Evolutionary conservation across 2,797 vertebrate genomes (phyloP), one percentile per base, ranked within the genome.

Genomic region (Holocentrus rufus): DNA sequence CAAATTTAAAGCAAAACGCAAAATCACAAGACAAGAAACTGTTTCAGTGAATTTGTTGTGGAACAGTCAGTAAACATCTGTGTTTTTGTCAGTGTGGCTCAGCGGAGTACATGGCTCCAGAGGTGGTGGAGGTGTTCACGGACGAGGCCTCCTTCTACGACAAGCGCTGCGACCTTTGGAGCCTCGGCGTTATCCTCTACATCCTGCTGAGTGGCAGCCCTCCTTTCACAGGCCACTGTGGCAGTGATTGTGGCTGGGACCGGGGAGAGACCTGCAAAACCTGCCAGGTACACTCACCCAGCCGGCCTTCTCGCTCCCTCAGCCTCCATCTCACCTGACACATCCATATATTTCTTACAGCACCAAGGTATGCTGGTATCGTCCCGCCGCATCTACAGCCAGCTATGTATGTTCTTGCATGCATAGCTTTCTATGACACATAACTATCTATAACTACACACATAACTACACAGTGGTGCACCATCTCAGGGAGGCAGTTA

Each of bases 61-160:
- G 1, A 4, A 67, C 2, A 42, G 1, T 20, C 14, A 7, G 5
- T 2, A 27, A 0, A 10, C 1, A 60, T 61, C 1, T 17, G 5
- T 64, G 4, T 55, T 78, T 2, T 22, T 4, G 23, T 53, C 79
- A 99, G 98, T 99, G 97, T 9, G 98, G 98, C 74, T 99, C 98
- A 0, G 98, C 97, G 0, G 98, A 99, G 88, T 99, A 99, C 91
- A 99, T 99, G 98, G 98, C 98, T 57, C 97, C 98, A 0, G 98
- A 99, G 81, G 98, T 99, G 49, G 98, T 99, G 76, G 98, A 99
- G 83, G 97, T 96, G 4, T 99, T 99, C 86, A 98, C 95, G 0
- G 98, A 99, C 65, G 97, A 99, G 87, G 97, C 96, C 0, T 96
- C 96, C n/a, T 99, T 99, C 88, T 99, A 99, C 0, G 98, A 99